Evolutionary conservation across 2,888 invertebrate genomes (phyloP).

Genomic region (Pyrrhosoma nymphula): DNA sequence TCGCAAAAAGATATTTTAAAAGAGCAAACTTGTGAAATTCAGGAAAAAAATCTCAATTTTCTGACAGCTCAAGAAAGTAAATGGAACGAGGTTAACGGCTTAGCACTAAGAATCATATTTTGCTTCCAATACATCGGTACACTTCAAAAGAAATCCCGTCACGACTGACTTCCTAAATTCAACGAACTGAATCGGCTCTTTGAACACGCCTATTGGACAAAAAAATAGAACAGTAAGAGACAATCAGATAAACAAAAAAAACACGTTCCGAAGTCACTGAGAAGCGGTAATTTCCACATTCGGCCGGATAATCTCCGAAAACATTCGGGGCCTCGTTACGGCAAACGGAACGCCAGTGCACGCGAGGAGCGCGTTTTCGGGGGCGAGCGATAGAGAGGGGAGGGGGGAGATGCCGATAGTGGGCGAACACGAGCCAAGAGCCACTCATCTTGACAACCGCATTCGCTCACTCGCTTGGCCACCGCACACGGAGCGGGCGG

Average conservation of each 20-base stretch:
- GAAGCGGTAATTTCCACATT: not conserved
- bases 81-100: too few relatives aligned
- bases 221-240: too few relatives aligned
- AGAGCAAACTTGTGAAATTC: too few relatives aligned
- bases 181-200: too few relatives aligned
- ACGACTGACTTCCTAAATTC: too few relatives aligned
- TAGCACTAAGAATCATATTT: too few relatives aligned
- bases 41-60: too few relatives aligned
- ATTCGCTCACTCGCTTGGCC: not conserved
- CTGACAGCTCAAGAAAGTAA: too few relatives aligned
- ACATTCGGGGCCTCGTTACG: not conserved
- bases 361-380: not conserved
- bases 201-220: too few relatives aligned
- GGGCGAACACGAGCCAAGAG: not conserved
- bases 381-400: not conserved
- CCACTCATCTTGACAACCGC: not conserved
- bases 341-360: not conserved
- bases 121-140: too few relatives aligned
- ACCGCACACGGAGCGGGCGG: not conserved
- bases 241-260: not conserved
- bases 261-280: not conserved
- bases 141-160: too few relatives aligned
- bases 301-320: not conserved
- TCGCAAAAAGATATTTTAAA: too few relatives aligned
- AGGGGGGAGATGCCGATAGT: not conserved